phyloP scores from a whole-genome alignment of 2,113 vertebrate species.

The Anas platyrhynchos region DNA sequence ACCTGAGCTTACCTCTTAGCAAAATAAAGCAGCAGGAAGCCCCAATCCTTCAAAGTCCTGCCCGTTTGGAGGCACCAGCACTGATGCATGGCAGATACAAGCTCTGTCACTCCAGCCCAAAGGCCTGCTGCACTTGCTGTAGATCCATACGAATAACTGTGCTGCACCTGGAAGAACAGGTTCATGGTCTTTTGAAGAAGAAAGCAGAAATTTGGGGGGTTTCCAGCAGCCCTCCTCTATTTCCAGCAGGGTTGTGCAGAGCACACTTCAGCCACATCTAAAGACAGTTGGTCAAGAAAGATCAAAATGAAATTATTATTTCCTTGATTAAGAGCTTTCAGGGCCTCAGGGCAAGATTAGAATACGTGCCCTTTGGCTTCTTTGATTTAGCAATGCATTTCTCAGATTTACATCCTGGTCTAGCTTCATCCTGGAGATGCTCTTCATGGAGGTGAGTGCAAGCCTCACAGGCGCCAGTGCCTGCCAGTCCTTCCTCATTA shows the following conservation, averaged over 20 bases:
- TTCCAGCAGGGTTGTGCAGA: neutral
- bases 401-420: neutral
- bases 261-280: no score
- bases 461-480: neutral
- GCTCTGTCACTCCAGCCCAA: neutral
- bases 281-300: neutral
- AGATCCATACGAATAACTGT: neutral
- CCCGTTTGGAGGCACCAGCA: rapidly evolving
- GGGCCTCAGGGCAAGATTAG: neutral
- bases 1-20: neutral
- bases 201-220: neutral
- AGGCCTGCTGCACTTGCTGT: neutral
- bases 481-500: conserved; percentile 21
- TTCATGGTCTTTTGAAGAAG: neutral
- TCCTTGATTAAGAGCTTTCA: neutral
- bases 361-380: neutral
- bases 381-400: neutral
- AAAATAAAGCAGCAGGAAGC: neutral
- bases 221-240: neutral
- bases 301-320: neutral
- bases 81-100: neutral
- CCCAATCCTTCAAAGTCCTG: neutral
- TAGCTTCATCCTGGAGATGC: neutral
- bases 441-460: neutral
- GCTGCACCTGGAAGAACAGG: neutral